Conservation (phyloP, 2,888 invertebrate species). For the Oxystoma pomonae region DNA sequence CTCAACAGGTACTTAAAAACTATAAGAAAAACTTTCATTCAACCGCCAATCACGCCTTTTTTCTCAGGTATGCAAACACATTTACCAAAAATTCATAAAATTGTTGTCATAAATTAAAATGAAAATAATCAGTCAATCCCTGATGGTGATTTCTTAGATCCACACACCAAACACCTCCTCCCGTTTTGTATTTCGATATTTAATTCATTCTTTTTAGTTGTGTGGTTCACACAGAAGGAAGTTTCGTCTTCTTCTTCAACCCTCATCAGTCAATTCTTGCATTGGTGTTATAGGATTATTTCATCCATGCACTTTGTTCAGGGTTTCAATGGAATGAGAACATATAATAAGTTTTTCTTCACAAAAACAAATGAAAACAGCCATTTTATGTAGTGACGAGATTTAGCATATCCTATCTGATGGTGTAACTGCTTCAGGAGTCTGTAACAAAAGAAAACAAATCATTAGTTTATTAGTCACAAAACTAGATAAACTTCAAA, state of each 20-base stretch:
- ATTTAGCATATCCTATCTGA: conserved; percentile 51
- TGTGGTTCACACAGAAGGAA: no score
- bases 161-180: no score
- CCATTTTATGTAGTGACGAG: conserved; percentile 22
- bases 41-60: neutral
- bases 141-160: no score
- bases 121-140: conserved; percentile 35
- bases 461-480: conserved; percentile 8
- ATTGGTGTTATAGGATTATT: neutral
- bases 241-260: no score
- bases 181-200: no score
- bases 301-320: conserved; percentile 15
- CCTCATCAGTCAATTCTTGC: no score
- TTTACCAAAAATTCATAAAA: neutral
- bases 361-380: conserved; percentile 10
- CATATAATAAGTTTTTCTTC: conserved; percentile 25
- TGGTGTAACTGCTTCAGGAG: conserved; percentile 59
- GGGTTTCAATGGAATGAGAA: conserved; percentile 38
- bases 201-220: no score
- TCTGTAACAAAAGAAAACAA: conserved; percentile 54
- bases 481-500: no score
- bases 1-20: conserved; percentile 18
- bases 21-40: conserved; percentile 13
- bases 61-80: neutral
- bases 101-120: neutral